These are phyloP conservation scores for Erebia palarica DNA, from an alignment of 2,888 invertebrate genomes.

Conservation along the genomic window DNA sequence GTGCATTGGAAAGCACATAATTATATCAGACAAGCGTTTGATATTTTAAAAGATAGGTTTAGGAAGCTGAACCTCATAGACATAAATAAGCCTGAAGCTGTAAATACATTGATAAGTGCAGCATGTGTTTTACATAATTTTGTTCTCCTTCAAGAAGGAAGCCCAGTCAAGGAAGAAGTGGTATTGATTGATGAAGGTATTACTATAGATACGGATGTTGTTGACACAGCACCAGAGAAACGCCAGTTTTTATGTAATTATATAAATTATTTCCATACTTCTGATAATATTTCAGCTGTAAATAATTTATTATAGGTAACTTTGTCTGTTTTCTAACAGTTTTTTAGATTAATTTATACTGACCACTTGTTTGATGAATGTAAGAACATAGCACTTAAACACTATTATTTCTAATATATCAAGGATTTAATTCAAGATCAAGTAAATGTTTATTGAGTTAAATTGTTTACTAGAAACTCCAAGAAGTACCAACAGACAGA, in stretches of 20 bases:
- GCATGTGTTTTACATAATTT: slow-evolving; percentile 75
- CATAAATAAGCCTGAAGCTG: slow-evolving; percentile 57
- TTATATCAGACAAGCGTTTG: slow-evolving; percentile 71
- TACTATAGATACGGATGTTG: slow-evolving; percentile 63
- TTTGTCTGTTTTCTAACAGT: background rate
- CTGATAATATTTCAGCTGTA: slow-evolving; percentile 21
- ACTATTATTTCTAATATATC: no score
- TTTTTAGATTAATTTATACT: background rate
- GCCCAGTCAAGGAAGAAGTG: slow-evolving; percentile 64
- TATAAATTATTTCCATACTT: slow-evolving; percentile 64
- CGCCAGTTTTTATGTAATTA: slow-evolving; percentile 75
- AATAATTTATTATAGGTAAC: background rate
- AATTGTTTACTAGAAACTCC: no score
- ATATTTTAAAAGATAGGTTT: slow-evolving; percentile 66
- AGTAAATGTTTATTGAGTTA: no score
- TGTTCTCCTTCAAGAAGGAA: slow-evolving; percentile 69
- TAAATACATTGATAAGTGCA: slow-evolving; percentile 60
- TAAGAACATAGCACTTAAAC: no score
- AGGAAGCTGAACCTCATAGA: slow-evolving; percentile 67
- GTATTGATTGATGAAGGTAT: slow-evolving; percentile 66
- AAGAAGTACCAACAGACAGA: no score
- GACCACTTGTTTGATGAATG: no score
- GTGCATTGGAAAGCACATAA: slow-evolving; percentile 66
- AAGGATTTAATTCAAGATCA: no score
- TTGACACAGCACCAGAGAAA: slow-evolving; percentile 67